These are phyloP conservation scores for Watsonalla binaria DNA, from an alignment of 2,888 invertebrate genomes.

Conservation along the genomic window DNA sequence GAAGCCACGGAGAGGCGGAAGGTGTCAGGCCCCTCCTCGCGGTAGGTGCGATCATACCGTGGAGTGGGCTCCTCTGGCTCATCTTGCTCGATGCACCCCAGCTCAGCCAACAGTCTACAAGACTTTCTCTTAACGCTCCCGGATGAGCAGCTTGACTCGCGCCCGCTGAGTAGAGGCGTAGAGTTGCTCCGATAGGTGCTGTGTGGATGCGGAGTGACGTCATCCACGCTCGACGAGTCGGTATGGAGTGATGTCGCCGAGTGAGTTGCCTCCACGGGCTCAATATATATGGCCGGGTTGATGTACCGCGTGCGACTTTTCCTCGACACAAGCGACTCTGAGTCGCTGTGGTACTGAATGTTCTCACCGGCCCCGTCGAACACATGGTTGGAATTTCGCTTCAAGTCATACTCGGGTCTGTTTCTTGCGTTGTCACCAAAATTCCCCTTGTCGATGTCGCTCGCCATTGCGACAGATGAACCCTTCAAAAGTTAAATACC, in stretches of 20 bases:
- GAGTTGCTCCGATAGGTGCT: constrained; percentile 64
- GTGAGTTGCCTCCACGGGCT: constrained; percentile 62
- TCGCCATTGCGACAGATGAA: constrained; percentile 38
- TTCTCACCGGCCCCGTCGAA: constrained; percentile 71
- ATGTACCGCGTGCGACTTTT: constrained; percentile 75
- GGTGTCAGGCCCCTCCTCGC: constrained; percentile 63
- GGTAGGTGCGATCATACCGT: constrained; percentile 51
- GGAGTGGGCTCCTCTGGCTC: constrained; percentile 47
- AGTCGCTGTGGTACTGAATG: constrained; percentile 63
- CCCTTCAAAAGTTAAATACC: constrained; percentile 22
- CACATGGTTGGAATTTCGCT: constrained; percentile 52
- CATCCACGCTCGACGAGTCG: constrained; percentile 47
- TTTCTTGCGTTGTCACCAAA: constrained; percentile 62
- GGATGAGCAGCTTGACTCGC: constrained; percentile 52
- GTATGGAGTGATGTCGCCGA: constrained; percentile 63
- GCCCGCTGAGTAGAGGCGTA: constrained; percentile 61
- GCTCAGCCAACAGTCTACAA: constrained; percentile 40
- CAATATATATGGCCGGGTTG: constrained; percentile 80
- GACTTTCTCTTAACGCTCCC: constrained; percentile 62
- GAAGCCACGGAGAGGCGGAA: constrained; percentile 68
- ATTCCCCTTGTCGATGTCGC: constrained; percentile 50
- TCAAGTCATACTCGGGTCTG: constrained; percentile 31
- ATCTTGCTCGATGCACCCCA: constrained; percentile 11
- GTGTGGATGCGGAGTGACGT: constrained; percentile 68
- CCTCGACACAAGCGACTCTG: constrained; percentile 56